Evolutionary conservation across 2,797 vertebrate species (phyloP).

Genomic region (Anniella stebbinsi): DNA sequence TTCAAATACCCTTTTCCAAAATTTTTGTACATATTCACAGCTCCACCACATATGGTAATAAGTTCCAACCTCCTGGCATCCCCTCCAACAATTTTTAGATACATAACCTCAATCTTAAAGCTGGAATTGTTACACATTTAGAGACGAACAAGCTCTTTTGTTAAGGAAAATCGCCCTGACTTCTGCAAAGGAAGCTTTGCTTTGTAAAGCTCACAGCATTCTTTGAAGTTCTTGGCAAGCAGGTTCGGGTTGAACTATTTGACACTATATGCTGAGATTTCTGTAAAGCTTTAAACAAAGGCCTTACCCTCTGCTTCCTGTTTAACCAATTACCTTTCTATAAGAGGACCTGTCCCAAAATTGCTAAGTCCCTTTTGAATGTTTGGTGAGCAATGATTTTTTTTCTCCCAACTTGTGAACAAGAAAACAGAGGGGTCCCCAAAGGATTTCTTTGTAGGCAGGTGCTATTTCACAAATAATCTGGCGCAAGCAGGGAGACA

Average conservation of each 20-base stretch:
- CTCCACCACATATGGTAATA: too few relatives aligned
- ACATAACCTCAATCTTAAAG: not conserved
- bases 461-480: not conserved
- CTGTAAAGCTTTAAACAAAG: not conserved
- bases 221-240: not conserved
- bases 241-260: not conserved
- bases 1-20: too few relatives aligned
- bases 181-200: not conserved
- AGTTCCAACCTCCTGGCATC: too few relatives aligned
- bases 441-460: not conserved
- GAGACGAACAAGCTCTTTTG: not conserved
- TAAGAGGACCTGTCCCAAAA: not conserved
- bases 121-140: not conserved
- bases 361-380: not conserved
- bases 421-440: not conserved
- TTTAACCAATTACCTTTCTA: conserved; percentile 3
- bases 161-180: not conserved
- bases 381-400: not conserved
- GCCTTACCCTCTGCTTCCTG: not conserved
- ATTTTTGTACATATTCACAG: too few relatives aligned
- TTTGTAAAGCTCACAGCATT: not conserved
- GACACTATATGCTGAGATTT: not conserved
- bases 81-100: too few relatives aligned
- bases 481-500: not conserved
- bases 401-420: not conserved